These are phyloP conservation scores for Mystacornis crossleyi DNA, from an alignment of 2,113 vertebrate species.

Conservation along the genomic window DNA sequence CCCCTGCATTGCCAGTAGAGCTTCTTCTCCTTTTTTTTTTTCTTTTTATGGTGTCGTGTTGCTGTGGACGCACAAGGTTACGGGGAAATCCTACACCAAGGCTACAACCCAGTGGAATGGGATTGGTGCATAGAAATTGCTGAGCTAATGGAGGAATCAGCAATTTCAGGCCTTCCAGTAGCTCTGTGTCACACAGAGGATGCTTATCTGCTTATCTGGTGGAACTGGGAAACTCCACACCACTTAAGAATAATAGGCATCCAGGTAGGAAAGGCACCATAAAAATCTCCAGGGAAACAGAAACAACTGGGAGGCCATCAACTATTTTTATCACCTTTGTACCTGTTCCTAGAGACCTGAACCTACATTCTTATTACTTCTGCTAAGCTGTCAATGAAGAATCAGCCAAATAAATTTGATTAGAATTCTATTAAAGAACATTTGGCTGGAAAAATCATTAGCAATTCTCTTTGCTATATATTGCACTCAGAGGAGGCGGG, in stretches of 20 bases:
- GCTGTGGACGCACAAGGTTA: background rate
- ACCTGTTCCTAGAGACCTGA: background rate
- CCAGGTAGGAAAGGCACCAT: background rate
- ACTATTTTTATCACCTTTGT: background rate
- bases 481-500: background rate
- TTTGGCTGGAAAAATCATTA: constrained; percentile 30
- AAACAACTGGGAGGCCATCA: background rate
- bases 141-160: background rate
- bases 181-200: background rate
- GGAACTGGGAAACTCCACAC: background rate
- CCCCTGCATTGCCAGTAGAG: background rate
- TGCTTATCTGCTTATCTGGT: background rate
- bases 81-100: background rate
- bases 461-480: background rate
- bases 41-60: background rate
- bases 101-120: background rate
- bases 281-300: background rate
- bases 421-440: constrained; percentile 12
- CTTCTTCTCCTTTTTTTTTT: background rate
- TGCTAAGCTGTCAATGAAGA: background rate
- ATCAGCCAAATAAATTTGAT: background rate
- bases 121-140: background rate
- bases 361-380: background rate
- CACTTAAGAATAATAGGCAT: background rate
- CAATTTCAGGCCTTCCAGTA: background rate